These are phyloP conservation scores for Dysdera silvatica DNA, from an alignment of 1,140 invertebrate species.

Conservation along the genomic window DNA sequence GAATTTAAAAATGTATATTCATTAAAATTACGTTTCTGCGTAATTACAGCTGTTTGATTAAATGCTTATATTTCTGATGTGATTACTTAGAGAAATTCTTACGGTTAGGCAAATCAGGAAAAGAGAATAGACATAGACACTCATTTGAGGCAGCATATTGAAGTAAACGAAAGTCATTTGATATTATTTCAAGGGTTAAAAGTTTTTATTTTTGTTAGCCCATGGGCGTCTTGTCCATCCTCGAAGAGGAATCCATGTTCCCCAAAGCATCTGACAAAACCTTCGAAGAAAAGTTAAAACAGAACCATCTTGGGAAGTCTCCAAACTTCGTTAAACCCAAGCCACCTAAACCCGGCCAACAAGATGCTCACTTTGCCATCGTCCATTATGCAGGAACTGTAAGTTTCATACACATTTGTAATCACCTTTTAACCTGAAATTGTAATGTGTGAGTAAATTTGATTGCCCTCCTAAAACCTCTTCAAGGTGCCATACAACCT, in stretches of 20 bases:
- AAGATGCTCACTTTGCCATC: conserved; percentile 94
- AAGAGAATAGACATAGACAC: too few species aligned
- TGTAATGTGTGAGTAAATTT: background rate
- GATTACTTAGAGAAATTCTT: too few species aligned
- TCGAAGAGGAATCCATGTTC: conserved; percentile 99
- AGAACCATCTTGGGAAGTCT: conserved; percentile 97
- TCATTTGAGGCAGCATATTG: too few species aligned
- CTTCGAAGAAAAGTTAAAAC: conserved; percentile 95
- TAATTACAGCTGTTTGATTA: too few species aligned
- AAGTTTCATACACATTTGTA: background rate
- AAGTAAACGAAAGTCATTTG: too few species aligned
- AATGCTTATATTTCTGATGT: too few species aligned
- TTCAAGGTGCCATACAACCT: conserved; percentile 79
- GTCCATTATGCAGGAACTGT: conserved; percentile 95
- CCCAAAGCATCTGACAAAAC: conserved; percentile 98
- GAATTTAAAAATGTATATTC: too few species aligned
- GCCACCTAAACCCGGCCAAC: conserved; percentile 89
- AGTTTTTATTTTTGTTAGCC: conserved; percentile 55
- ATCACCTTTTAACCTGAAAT: background rate
- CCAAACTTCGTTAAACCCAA: conserved; percentile 89
- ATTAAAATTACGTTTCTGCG: too few species aligned
- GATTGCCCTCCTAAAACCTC: background rate
- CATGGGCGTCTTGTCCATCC: conserved; percentile 99
- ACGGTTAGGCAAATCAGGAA: too few species aligned
- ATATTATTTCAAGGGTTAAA: background rate